A percentile compares a stretch with the other conserved stretches of the same genome.
These are phyloP conservation scores for Menidia menidia DNA, from an alignment of 2,797 vertebrate genomes.

Conservation along the genomic window DNA sequence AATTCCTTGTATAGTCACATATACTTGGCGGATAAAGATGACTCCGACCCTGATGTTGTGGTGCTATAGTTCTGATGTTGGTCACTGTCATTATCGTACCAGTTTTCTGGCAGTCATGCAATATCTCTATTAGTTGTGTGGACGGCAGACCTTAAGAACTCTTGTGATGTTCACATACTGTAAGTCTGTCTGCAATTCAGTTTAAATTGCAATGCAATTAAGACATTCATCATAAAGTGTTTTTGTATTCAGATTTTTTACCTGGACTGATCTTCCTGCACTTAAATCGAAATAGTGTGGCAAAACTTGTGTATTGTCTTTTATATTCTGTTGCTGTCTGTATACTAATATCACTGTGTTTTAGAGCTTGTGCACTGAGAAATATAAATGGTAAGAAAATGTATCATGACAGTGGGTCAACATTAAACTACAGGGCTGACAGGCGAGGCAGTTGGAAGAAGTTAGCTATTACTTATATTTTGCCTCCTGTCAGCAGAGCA, in stretches of 20 bases:
- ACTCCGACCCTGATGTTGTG: slow-evolving; percentile 4
- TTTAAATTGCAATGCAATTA: no score
- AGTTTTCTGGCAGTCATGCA: slow-evolving; percentile 51
- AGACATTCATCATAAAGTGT: slow-evolving; percentile 27
- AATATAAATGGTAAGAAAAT: slow-evolving; percentile 75
- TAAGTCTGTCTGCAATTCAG: slow-evolving; percentile 9
- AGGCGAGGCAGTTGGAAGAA: slow-evolving; percentile 60
- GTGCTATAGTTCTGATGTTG: slow-evolving; percentile 51
- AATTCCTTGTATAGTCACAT: no score
- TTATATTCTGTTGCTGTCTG: slow-evolving; percentile 46
- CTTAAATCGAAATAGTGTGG: slow-evolving; percentile 3
- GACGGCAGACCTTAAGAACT: slow-evolving; percentile 48
- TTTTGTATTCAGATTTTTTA: slow-evolving; percentile 21
- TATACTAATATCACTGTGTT: slow-evolving; percentile 39
- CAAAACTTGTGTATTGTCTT: slow-evolving; percentile 4
- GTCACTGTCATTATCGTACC: slow-evolving; percentile 11
- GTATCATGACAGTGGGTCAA: slow-evolving; percentile 75
- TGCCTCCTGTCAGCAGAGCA: slow-evolving; percentile 66
- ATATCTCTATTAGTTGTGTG: slow-evolving; percentile 60
- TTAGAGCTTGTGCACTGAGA: slow-evolving; percentile 42
- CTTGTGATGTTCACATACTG: slow-evolving; percentile 35
- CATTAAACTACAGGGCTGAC: slow-evolving; percentile 50
- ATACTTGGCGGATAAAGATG: no score
- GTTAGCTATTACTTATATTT: slow-evolving; percentile 75
- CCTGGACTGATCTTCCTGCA: background rate